A percentile compares a stretch with the other conserved stretches of the same genome.
These are phyloP conservation scores for Danaus melanippus DNA, from an alignment of 1,140 invertebrate species.

Conservation along the genomic window DNA sequence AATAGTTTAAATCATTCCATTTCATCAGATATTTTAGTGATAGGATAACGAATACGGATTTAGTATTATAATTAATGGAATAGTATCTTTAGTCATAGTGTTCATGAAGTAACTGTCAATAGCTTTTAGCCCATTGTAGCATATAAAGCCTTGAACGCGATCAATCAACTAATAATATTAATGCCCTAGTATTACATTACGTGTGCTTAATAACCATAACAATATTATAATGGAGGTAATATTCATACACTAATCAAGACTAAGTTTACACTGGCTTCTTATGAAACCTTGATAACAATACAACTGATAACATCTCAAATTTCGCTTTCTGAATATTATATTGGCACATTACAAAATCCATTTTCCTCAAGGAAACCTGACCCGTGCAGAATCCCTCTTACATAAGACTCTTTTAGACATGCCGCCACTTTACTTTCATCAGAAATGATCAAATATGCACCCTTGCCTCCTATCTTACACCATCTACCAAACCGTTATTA, in stretches of 20 bases:
- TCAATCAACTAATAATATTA: no score
- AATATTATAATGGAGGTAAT: no score
- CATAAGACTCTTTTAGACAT: slow-evolving; percentile 27
- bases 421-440: slow-evolving; percentile 33
- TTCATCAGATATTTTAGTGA: no score
- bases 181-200: no score
- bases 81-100: slow-evolving; percentile 5
- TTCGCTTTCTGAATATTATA: slow-evolving; percentile 11
- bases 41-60: no score
- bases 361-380: slow-evolving; percentile 24
- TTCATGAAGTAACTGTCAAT: neutral
- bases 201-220: no score
- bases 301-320: slow-evolving; percentile 5
- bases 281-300: neutral
- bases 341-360: slow-evolving; percentile 15
- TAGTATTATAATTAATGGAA: neutral
- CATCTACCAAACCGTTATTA: slow-evolving; percentile 18
- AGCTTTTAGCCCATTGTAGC: no score
- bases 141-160: no score
- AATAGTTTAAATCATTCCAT: no score
- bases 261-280: neutral
- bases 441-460: slow-evolving; percentile 60
- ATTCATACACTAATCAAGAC: neutral
- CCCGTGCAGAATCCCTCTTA: slow-evolving; percentile 21
- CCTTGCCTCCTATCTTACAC: slow-evolving; percentile 39